Evolutionary conservation across 1,140 invertebrate genomes (phyloP).

Genomic region (Glossosoma conforme): DNA sequence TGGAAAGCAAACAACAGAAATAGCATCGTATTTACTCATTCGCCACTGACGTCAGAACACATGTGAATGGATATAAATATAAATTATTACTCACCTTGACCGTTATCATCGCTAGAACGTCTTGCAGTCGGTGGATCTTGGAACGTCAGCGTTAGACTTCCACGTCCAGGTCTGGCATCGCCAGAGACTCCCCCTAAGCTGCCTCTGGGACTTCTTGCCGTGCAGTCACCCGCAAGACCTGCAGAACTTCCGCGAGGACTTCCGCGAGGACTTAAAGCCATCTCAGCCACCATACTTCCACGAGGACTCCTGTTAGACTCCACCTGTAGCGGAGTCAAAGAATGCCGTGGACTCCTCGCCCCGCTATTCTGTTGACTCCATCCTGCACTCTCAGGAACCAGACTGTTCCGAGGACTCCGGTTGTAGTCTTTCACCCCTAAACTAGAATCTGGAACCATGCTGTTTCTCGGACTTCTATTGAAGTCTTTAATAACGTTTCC

Average conservation of each 20-base stretch:
- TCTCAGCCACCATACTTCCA: slow-evolving; percentile 40
- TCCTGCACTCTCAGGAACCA: slow-evolving; percentile 42
- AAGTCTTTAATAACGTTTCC: slow-evolving; percentile 36
- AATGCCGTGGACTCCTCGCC: slow-evolving; percentile 56
- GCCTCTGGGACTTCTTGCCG: slow-evolving; percentile 57
- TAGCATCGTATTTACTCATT: too few relatives aligned
- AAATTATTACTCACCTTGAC: too few relatives aligned
- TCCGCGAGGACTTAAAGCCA: slow-evolving; percentile 55
- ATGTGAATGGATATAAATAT: too few relatives aligned
- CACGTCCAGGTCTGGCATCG: slow-evolving; percentile 49
- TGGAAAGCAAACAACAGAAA: too few relatives aligned
- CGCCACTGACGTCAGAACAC: too few relatives aligned
- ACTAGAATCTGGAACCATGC: slow-evolving; percentile 51
- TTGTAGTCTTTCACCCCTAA: slow-evolving; percentile 56
- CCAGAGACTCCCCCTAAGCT: slow-evolving; percentile 53
- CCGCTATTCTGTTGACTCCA: slow-evolving; percentile 24
- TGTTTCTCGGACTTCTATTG: slow-evolving; percentile 56
- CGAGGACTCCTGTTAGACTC: slow-evolving; percentile 43
- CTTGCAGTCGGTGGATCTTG: slow-evolving; percentile 57
- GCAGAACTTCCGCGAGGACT: slow-evolving; percentile 56
- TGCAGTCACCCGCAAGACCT: slow-evolving; percentile 36
- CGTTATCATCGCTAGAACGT: slow-evolving; percentile 55
- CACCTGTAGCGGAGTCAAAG: slow-evolving; percentile 44
- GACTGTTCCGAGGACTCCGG: slow-evolving; percentile 59
- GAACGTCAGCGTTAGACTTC: slow-evolving; percentile 53